Base-by-base conservation (phyloP, 2,113 vertebrate genomes). In the Prionailurus viverrinus region DNA sequence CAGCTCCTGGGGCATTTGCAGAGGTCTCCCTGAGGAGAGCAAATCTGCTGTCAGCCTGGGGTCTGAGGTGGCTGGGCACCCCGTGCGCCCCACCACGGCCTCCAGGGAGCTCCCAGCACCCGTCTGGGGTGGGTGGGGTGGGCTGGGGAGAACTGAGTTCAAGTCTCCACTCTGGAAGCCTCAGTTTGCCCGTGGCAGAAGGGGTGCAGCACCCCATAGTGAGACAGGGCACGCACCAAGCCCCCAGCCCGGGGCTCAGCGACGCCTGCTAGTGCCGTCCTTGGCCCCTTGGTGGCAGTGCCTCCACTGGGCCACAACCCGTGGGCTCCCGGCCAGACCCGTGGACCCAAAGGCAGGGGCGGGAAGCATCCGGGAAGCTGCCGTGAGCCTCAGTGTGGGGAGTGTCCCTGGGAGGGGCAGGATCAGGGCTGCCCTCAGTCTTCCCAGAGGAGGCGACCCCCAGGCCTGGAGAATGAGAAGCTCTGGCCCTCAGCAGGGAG, bases 121-220 rank as follows among this genome's bases (percentile, higher is more conserved):
- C 5, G 15, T 6, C 25, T 45, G 2, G 3, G 4, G 36, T 5
- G 10, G 78, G 39, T 10, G 12, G 27, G 13, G 31, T 63, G n/a
- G 66, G n/a, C 29, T 36, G 18, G 18, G 53, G 45, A 29, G 10
- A 79, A 29, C 13, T 23, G 6, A 16, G 2, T 13, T 84, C 11
- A 58, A 39, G 29, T 27, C 63, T 84, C 6, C 73, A 29, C 15
- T 68, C 80, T 83, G 48, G 18, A 21, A 53, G 58, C 31, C 48
- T 55, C 51, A 11, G 83, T 33, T 69, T 88, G 16, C 55, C 39
- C 8, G 15, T 4, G 48, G 65, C 11, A 23, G 25, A 53, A 27
- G 0, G 14, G 23, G 45, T 0, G 5, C 1, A 13, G 25, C 23
- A n/a, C 29, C 16, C 65, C 13, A 5, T 0, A 11, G 31, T 19